Evolutionary conservation across 2,113 vertebrate species (phyloP).

Genomic region (Hassar affinis): DNA sequence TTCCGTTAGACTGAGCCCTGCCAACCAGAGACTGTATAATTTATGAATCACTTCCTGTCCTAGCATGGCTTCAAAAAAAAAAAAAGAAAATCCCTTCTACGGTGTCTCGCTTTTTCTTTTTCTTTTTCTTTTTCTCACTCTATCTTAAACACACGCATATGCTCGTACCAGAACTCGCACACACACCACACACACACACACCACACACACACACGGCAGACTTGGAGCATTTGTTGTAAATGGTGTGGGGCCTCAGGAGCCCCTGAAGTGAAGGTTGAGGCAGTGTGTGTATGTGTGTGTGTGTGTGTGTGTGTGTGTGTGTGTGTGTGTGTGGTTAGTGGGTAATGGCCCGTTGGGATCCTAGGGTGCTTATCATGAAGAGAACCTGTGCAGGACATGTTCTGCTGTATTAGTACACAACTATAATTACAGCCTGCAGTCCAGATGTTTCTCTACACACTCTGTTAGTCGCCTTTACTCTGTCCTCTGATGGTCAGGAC

Average conservation of each 20-base stretch:
- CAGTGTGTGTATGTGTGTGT: background rate
- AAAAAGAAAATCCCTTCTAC: slow-evolving; percentile 15
- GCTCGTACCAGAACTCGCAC: background rate
- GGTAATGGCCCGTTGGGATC: slow-evolving; percentile 21
- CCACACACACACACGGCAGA: background rate
- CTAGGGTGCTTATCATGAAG: slow-evolving; percentile 23
- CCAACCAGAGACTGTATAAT: slow-evolving; percentile 64
- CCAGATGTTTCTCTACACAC: too few species aligned
- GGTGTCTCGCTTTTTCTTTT: slow-evolving; percentile 5
- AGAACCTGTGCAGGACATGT: background rate
- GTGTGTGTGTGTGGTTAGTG: background rate
- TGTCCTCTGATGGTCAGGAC: too few species aligned
- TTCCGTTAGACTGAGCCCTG: slow-evolving; percentile 65
- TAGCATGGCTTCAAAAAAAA: slow-evolving; percentile 45
- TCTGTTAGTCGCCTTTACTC: too few species aligned
- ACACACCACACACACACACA: slow-evolving; percentile 5
- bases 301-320: slow-evolving; percentile 5
- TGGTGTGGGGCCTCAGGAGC: slow-evolving; percentile 12
- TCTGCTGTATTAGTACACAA: background rate
- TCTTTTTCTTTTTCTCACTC: too few species aligned
- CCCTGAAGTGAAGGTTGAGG: background rate
- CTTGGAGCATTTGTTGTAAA: background rate
- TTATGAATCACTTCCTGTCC: slow-evolving; percentile 71
- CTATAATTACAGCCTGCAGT: too few species aligned
- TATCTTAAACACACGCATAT: background rate